phyloP scores from a whole-genome alignment of 2,888 invertebrate genomes.

The Parnassius mnemosyne region DNA sequence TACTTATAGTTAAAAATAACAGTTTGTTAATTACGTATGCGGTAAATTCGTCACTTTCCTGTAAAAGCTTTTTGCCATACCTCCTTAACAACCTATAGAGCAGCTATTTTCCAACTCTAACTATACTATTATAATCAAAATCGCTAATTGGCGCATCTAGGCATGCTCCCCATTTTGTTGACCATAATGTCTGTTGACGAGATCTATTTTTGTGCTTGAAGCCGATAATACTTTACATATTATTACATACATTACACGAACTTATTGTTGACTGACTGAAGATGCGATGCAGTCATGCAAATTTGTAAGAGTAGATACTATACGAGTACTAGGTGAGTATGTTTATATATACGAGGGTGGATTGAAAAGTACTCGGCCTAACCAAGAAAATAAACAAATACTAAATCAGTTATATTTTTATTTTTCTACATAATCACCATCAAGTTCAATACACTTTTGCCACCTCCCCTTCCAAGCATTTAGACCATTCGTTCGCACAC shows the following conservation, averaged over 20 bases:
- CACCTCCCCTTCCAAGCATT: too few relatives aligned
- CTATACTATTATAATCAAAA: constrained; percentile 15
- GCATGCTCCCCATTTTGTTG: constrained; percentile 23
- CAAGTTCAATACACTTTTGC: too few relatives aligned
- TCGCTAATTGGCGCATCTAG: constrained; percentile 18
- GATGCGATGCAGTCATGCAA: constrained; percentile 11
- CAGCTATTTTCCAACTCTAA: constrained; percentile 12
- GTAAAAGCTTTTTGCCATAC: neutral
- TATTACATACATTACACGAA: constrained; percentile 11
- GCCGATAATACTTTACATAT: constrained; percentile 11
- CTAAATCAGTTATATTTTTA: too few relatives aligned
- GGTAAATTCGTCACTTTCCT: constrained; percentile 1
- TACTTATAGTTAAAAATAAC: neutral
- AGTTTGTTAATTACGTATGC: constrained; percentile 12
- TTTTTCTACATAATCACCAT: too few relatives aligned
- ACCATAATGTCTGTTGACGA: constrained; percentile 14
- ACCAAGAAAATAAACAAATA: too few relatives aligned
- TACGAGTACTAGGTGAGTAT: too few relatives aligned
- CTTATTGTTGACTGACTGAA: constrained; percentile 11
- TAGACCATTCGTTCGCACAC: too few relatives aligned
- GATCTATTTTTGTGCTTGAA: constrained; percentile 10
- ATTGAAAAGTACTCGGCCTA: too few relatives aligned
- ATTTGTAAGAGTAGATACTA: constrained; percentile 4
- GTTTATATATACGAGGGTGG: too few relatives aligned
- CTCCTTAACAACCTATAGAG: constrained; percentile 17